A percentile compares a stretch with the other conserved stretches of the same genome.
phyloP scores from a whole-genome alignment of 2,113 vertebrate species.

The Hypomesus transpacificus region DNA sequence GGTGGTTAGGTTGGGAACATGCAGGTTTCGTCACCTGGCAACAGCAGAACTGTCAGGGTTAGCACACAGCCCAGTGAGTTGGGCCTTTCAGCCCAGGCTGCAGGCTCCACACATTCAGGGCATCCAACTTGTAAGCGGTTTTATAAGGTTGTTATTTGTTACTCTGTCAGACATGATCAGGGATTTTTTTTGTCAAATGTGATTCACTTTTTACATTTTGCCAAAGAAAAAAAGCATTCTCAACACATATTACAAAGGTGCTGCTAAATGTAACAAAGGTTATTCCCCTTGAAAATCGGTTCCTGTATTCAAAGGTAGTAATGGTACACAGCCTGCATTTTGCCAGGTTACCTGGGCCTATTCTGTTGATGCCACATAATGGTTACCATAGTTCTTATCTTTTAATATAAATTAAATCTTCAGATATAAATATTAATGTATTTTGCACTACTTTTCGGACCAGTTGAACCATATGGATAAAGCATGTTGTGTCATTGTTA shows the following conservation, averaged over 20 bases:
- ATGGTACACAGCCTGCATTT: background rate
- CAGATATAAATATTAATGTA: too few relatives aligned
- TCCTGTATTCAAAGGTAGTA: background rate
- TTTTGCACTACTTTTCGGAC: too few relatives aligned
- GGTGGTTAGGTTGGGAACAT: slow-evolving; percentile 3
- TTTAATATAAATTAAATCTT: too few relatives aligned
- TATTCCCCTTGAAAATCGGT: too few relatives aligned
- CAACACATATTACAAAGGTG: background rate
- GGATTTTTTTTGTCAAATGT: slow-evolving; percentile 1
- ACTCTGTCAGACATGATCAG: background rate
- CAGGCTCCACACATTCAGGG: slow-evolving; percentile 1
- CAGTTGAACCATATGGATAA: too few relatives aligned
- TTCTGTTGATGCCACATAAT: too few relatives aligned
- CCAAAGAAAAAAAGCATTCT: slow-evolving; percentile 18
- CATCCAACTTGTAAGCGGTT: background rate
- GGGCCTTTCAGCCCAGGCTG: background rate
- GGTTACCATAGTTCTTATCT: too few relatives aligned
- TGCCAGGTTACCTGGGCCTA: too few relatives aligned
- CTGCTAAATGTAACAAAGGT: background rate
- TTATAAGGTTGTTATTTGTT: slow-evolving; percentile 19
- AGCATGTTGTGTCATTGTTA: too few relatives aligned
- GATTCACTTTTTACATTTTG: slow-evolving; percentile 5
- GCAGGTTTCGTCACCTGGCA: slow-evolving; percentile 28
- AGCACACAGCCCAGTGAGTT: background rate
- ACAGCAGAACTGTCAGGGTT: slow-evolving; percentile 19